Evolutionary conservation across 2,797 vertebrate genomes (phyloP).

Genomic region (Pachyuromys duprasi): DNA sequence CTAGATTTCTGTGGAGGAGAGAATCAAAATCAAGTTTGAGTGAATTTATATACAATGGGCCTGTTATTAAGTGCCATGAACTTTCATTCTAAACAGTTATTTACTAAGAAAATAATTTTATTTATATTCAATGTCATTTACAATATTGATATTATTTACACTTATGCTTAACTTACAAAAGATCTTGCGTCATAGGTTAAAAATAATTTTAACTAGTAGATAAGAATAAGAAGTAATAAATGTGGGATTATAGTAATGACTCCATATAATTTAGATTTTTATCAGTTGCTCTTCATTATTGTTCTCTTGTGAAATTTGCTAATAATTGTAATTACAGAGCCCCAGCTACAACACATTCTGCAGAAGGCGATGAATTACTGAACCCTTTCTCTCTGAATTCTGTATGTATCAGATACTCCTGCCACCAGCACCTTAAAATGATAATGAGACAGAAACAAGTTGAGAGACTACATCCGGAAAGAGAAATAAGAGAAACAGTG

Average conservation of each 20-base stretch:
- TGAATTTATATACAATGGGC: no score
- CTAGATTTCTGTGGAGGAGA: no score
- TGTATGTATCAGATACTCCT: background rate
- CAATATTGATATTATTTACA: background rate
- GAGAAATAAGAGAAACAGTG: background rate
- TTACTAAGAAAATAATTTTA: background rate
- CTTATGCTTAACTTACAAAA: background rate
- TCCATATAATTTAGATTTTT: background rate
- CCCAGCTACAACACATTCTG: background rate
- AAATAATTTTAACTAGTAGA: background rate
- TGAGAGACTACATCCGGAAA: background rate
- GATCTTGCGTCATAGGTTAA: background rate
- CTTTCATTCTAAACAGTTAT: background rate
- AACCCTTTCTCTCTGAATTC: background rate
- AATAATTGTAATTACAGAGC: background rate
- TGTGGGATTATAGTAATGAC: background rate
- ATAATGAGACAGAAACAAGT: background rate
- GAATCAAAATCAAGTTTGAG: no score
- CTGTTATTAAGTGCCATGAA: background rate
- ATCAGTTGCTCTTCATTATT: background rate
- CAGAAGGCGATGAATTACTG: background rate
- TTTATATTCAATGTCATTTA: background rate
- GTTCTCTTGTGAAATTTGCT: background rate
- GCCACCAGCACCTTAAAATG: background rate
- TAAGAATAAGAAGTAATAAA: background rate